phyloP scores from a whole-genome alignment of 2,888 invertebrate genomes.

The Melanostoma scalare region DNA sequence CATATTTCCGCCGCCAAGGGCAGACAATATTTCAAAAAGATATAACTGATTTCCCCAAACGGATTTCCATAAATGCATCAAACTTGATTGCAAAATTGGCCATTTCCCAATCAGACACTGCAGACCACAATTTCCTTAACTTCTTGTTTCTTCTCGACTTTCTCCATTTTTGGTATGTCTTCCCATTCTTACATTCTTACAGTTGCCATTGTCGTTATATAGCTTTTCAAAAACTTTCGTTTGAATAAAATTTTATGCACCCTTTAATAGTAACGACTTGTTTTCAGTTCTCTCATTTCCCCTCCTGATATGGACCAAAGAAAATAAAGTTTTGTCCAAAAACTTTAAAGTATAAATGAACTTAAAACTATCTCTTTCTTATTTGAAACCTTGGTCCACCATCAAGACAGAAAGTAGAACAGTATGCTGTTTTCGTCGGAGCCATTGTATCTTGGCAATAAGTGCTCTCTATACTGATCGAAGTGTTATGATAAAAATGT shows the following conservation, averaged over 20 bases:
- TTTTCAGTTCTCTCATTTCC: not conserved
- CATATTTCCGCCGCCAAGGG: slow-evolving; percentile 37
- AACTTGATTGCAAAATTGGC: slow-evolving; percentile 70
- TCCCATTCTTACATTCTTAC: slow-evolving; percentile 1
- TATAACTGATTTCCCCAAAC: slow-evolving; percentile 63
- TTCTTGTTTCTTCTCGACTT: slow-evolving; percentile 36
- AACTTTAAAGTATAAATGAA: slow-evolving; percentile 41
- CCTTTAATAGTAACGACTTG: slow-evolving; percentile 52
- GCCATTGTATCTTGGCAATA: slow-evolving; percentile 55
- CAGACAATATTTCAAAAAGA: slow-evolving; percentile 40
- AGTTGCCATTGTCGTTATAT: slow-evolving; percentile 51
- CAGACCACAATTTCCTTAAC: slow-evolving; percentile 69
- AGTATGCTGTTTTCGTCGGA: slow-evolving; percentile 48
- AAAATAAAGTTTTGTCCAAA: slow-evolving; percentile 41
- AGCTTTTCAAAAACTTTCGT: slow-evolving; percentile 49
- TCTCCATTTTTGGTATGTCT: slow-evolving; percentile 21
- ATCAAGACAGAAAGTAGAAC: slow-evolving; percentile 16
- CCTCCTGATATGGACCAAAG: slow-evolving; percentile 28
- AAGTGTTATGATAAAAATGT: slow-evolving; percentile 62
- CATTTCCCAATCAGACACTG: slow-evolving; percentile 71
- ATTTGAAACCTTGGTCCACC: not conserved
- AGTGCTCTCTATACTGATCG: slow-evolving; percentile 60
- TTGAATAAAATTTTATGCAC: slow-evolving; percentile 67
- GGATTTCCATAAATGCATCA: slow-evolving; percentile 72
- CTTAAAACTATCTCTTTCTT: slow-evolving; percentile 14